A percentile compares a stretch with the other conserved stretches of the same genome.
Conservation (phyloP, 2,113 vertebrate genomes). For the Menidia beryllina region DNA sequence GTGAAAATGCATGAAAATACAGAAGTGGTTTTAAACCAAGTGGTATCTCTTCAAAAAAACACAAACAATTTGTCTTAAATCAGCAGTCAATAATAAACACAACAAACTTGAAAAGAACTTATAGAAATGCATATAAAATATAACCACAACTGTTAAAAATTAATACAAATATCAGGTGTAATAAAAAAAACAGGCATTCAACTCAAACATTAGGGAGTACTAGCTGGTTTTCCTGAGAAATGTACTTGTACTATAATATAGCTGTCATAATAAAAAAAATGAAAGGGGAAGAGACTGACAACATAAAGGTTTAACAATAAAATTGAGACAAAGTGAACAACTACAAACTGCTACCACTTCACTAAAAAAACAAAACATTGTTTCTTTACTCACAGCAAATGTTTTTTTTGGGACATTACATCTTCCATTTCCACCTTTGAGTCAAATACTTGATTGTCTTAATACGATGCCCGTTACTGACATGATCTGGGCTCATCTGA, state of each 20-base stretch:
- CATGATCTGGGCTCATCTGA: conserved; percentile 9
- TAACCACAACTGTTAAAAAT: conserved; percentile 58
- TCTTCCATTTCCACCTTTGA: conserved; percentile 4
- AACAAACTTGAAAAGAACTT: conserved; percentile 50
- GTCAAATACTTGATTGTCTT: conserved; percentile 55
- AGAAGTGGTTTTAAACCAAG: conserved; percentile 38
- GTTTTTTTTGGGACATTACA: not conserved
- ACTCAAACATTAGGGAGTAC: conserved; percentile 49
- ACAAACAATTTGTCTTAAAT: conserved; percentile 42
- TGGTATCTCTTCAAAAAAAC: conserved; percentile 50
- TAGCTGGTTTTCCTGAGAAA: conserved; percentile 73
- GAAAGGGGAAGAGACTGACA: not conserved
- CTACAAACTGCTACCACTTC: conserved; percentile 15
- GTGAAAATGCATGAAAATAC: conserved; percentile 15
- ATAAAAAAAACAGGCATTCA: conserved; percentile 57
- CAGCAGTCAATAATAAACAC: conserved; percentile 60
- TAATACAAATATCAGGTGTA: conserved; percentile 47
- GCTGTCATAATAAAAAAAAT: conserved; percentile 42
- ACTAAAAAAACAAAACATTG: conserved; percentile 7
- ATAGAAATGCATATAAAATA: conserved; percentile 70
- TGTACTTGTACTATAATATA: conserved; percentile 51
- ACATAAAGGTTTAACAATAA: conserved; percentile 18
- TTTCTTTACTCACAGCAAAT: conserved; percentile 6
- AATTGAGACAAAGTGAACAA: conserved; percentile 12
- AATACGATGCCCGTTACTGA: conserved; percentile 52